Percentiles rank a stretch among this genome's conserved stretches.
Evolutionary conservation across 2,888 invertebrate species (phyloP).

Genomic region (Chromoteleia sp.): DNA sequence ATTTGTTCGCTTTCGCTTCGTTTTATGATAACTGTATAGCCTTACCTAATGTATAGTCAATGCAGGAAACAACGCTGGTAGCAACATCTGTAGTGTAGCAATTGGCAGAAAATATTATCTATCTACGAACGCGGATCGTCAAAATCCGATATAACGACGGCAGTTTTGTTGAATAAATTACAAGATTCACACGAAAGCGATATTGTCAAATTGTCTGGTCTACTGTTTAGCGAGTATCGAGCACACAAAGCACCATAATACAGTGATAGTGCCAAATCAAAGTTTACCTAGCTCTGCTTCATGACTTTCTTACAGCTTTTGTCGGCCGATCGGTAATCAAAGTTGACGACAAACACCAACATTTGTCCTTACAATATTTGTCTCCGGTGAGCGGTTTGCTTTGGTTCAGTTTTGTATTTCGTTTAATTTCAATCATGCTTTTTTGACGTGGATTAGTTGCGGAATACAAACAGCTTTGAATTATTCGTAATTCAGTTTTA

Average conservation of each 20-base stretch:
- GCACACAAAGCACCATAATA: conserved; percentile 57
- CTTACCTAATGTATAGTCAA: conserved; percentile 62
- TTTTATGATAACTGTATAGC: conserved; percentile 47
- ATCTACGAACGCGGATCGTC: conserved; percentile 51
- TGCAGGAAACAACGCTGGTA: conserved; percentile 66
- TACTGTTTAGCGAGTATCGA: conserved; percentile 58
- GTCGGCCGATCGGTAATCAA: conserved; percentile 3
- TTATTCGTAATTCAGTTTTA: neutral
- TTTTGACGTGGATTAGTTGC: neutral
- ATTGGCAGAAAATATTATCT: conserved; percentile 60
- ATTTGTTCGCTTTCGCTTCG: conserved; percentile 30
- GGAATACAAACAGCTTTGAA: neutral
- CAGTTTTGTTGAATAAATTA: conserved; percentile 32
- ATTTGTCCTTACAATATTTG: conserved; percentile 19
- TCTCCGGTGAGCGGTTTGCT: neutral
- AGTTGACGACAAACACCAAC: conserved; percentile 35
- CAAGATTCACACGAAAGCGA: conserved; percentile 48
- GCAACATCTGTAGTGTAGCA: conserved; percentile 65
- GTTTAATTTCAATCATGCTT: conserved; percentile 11
- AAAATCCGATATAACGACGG: conserved; percentile 36
- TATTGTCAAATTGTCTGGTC: conserved; percentile 51
- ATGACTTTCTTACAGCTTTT: conserved; percentile 30
- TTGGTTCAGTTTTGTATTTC: conserved; percentile 5
- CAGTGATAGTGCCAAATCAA: conserved; percentile 41
- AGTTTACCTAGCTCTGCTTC: conserved; percentile 50